Conservation (phyloP, 2,888 invertebrate species). For the Resseliella maxima region DNA sequence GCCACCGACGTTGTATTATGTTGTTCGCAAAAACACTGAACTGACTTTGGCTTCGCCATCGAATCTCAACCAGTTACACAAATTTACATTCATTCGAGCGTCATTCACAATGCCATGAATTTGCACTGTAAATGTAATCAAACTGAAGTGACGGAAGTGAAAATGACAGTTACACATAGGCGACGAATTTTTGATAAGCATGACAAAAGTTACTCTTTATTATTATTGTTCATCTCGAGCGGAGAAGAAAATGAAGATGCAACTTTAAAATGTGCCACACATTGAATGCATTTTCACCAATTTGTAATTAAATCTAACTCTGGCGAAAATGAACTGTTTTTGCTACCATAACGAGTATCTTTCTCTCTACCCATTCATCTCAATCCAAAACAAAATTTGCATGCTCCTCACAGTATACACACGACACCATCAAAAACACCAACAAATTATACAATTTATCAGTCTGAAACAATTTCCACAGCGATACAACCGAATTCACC, state of each 20-base stretch:
- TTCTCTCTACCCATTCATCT: too few relatives aligned
- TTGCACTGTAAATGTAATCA: background rate
- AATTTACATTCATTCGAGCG: too few relatives aligned
- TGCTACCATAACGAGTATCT: too few relatives aligned
- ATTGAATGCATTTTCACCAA: background rate
- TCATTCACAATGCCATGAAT: background rate
- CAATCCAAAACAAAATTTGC: too few relatives aligned
- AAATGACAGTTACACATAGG: constrained; percentile 16
- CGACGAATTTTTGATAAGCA: constrained; percentile 40
- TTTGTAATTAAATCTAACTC: background rate
- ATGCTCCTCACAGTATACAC: background rate
- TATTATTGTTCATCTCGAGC: background rate
- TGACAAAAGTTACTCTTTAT: constrained; percentile 9
- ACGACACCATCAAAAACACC: constrained; percentile 22
- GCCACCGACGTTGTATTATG: too few relatives aligned
- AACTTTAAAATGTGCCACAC: background rate
- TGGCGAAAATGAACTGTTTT: too few relatives aligned
- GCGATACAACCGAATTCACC: too few relatives aligned
- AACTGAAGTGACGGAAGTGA: constrained; percentile 12
- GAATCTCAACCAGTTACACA: too few relatives aligned
- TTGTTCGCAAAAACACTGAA: too few relatives aligned
- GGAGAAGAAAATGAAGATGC: background rate
- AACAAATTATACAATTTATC: constrained; percentile 24
- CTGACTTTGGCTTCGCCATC: constrained; percentile 6
- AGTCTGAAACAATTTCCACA: too few relatives aligned